These are phyloP conservation scores for Champsocephalus esox DNA, from an alignment of 2,797 vertebrate species.

Conservation along the genomic window DNA sequence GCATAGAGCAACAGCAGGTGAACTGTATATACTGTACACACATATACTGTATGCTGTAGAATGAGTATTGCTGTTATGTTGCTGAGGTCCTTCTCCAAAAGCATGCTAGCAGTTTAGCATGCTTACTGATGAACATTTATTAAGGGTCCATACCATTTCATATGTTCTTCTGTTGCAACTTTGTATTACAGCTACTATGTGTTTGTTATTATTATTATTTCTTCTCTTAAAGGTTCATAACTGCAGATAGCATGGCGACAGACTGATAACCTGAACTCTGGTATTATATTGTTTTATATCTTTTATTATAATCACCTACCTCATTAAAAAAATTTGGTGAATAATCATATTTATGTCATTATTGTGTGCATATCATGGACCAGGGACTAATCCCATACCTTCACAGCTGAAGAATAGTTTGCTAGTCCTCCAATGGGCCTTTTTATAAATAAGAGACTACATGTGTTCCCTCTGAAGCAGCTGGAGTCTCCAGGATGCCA, in stretches of 20 bases:
- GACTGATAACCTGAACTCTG: not conserved
- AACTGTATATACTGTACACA: no score
- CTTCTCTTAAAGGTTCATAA: not conserved
- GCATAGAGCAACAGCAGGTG: not conserved
- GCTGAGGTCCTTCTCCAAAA: not conserved
- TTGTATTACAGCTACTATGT: conserved; percentile 16
- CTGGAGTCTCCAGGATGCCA: no score
- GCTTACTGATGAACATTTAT: not conserved
- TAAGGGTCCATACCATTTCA: not conserved
- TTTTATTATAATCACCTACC: not conserved
- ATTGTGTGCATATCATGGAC: not conserved
- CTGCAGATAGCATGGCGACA: not conserved
- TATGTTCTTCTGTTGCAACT: conserved; percentile 5
- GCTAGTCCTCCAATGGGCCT: not conserved
- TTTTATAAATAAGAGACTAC: not conserved
- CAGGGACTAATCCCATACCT: not conserved
- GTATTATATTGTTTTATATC: not conserved
- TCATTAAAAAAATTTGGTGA: not conserved
- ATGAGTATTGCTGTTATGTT: not conserved
- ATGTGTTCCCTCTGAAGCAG: no score
- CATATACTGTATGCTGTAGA: not conserved
- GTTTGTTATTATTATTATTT: conserved; percentile 5
- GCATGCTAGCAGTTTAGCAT: conserved; percentile 7
- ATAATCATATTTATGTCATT: not conserved
- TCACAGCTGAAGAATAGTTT: not conserved